phyloP scores from a whole-genome alignment of 2,113 vertebrate species.

The Poicephalus meyeri region DNA sequence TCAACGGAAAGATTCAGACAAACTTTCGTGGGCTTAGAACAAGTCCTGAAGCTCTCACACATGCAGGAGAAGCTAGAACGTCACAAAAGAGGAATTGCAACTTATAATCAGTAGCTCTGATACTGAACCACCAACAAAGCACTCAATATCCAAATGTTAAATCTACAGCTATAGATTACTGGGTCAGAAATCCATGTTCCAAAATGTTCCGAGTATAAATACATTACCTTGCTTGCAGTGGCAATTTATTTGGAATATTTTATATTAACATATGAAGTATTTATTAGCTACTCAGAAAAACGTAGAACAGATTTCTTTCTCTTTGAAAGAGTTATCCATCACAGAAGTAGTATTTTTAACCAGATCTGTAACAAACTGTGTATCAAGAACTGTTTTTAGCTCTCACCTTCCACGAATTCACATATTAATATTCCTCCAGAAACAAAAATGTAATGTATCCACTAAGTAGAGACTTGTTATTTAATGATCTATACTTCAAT shows the following conservation, averaged over 20 bases:
- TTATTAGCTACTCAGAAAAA: neutral
- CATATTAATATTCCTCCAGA: neutral
- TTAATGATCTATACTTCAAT: neutral
- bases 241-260: neutral
- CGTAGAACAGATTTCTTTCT: neutral
- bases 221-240: neutral
- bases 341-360: constrained; percentile 6
- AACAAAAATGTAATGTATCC: neutral
- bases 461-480: neutral
- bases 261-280: neutral
- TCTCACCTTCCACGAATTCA: constrained; percentile 5
- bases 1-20: neutral
- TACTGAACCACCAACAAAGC: constrained; percentile 40
- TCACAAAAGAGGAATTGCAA: constrained; percentile 22
- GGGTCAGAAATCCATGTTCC: neutral
- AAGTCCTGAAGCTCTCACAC: neutral
- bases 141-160: neutral
- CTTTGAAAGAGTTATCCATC: neutral
- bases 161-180: neutral
- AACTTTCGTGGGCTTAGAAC: neutral
- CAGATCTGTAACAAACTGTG: neutral
- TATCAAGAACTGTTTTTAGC: neutral
- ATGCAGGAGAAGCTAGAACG: neutral
- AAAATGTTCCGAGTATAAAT: neutral
- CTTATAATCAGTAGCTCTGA: neutral